Evolutionary conservation across 2,797 vertebrate species (phyloP).

Genomic region (Jordanella pulchra): DNA sequence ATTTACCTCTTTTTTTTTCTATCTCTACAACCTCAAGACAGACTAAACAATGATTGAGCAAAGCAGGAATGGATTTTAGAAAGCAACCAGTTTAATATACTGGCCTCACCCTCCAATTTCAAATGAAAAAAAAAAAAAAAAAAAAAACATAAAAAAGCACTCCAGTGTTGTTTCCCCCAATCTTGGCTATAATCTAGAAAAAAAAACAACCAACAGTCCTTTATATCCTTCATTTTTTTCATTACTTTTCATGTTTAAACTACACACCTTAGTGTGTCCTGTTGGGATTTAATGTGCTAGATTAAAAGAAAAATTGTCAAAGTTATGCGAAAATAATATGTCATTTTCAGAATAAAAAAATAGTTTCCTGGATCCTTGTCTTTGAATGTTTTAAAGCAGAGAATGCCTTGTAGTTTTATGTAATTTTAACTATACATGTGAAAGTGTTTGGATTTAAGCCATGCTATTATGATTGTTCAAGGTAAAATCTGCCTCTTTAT

Average conservation of each 20-base stretch:
- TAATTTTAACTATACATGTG: too few relatives aligned
- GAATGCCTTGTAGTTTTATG: too few relatives aligned
- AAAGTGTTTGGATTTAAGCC: too few relatives aligned
- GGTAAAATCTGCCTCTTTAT: too few relatives aligned
- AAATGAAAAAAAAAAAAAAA: neutral
- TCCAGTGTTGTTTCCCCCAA: neutral
- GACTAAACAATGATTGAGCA: neutral
- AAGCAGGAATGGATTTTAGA: neutral
- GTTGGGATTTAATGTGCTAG: neutral
- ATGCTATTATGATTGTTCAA: too few relatives aligned
- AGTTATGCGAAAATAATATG: neutral
- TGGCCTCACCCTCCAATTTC: slow-evolving; percentile 3
- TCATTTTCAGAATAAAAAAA: neutral
- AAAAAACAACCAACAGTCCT: neutral
- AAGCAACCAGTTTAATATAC: neutral
- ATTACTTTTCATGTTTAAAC: neutral
- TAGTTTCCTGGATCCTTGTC: neutral
- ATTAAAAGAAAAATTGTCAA: neutral
- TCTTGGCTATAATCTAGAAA: neutral
- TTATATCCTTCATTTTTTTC: neutral
- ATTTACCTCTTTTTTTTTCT: slow-evolving; percentile 6
- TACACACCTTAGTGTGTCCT: neutral
- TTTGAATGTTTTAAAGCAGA: too few relatives aligned
- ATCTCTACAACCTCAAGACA: neutral
- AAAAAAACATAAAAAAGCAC: neutral